Percentiles rank a stretch among this genome's conserved stretches.
These are phyloP conservation scores for Dysidea cf. avara DNA, from an alignment of 37 sponge, comb jelly and placozoan species.

Conservation along the genomic window DNA sequence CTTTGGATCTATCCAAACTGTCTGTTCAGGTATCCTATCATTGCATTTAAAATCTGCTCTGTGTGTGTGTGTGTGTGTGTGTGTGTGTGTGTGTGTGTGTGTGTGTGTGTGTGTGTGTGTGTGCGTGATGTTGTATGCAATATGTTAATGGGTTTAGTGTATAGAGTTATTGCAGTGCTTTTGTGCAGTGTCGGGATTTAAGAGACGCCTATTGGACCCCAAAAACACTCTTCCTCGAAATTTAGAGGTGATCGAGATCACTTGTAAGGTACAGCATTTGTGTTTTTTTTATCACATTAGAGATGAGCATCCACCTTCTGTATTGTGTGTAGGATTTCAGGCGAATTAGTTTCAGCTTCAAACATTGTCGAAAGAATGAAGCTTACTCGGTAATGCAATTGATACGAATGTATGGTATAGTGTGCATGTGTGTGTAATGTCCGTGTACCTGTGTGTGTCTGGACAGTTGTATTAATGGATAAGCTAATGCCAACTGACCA, in stretches of 20 bases:
- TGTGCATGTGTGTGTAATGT: no score
- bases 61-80: not conserved
- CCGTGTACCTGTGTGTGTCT: no score
- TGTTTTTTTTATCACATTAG: not conserved
- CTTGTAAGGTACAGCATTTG: conserved; percentile 36
- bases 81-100: not conserved
- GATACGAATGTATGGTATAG: no score
- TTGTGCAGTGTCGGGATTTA: conserved; percentile 4
- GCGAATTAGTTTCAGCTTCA: conserved; percentile 47
- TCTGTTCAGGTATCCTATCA: not conserved
- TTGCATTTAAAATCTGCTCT: not conserved
- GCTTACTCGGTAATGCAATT: conserved; percentile 52
- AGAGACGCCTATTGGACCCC: conserved; percentile 42
- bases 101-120: conserved; percentile 23
- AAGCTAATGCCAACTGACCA: no score
- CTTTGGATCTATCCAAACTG: not conserved
- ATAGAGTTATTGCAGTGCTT: not conserved
- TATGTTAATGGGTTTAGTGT: no score
- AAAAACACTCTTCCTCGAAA: conserved; percentile 36
- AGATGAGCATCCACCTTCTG: not conserved
- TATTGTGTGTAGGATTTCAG: conserved; percentile 45
- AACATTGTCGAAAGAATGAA: conserved; percentile 45
- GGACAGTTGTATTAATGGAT: no score
- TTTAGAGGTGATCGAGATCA: conserved; percentile 40
- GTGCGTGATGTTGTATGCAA: not conserved